phyloP scores from a whole-genome alignment of 2,113 vertebrate species.

The Guaruba guarouba region DNA sequence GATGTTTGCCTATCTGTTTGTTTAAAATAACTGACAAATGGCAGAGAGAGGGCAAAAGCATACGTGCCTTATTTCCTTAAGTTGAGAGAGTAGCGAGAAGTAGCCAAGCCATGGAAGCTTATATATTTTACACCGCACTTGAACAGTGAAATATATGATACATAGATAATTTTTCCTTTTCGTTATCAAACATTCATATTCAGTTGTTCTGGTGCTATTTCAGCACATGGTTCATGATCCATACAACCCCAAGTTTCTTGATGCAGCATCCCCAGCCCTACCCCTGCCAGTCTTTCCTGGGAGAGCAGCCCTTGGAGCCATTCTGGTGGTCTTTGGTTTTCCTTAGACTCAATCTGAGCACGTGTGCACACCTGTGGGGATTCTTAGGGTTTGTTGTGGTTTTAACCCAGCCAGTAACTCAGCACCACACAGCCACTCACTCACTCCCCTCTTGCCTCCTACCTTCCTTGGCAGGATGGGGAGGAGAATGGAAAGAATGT shows the following conservation, averaged over 20 bases:
- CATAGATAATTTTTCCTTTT: background rate
- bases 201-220: constrained; percentile 9
- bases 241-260: background rate
- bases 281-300: background rate
- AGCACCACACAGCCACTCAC: background rate
- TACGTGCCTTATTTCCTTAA: accelerated
- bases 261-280: background rate
- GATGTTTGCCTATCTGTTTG: background rate
- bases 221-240: background rate
- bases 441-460: background rate
- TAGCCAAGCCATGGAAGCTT: background rate
- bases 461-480: background rate
- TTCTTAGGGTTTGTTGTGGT: background rate
- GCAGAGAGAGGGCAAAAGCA: background rate
- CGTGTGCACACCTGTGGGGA: accelerated
- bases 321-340: background rate
- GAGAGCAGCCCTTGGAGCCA: background rate
- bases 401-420: background rate
- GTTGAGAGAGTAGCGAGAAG: background rate
- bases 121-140: background rate
- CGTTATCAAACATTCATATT: background rate
- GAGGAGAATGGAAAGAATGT: background rate
- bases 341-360: background rate
- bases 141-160: background rate
- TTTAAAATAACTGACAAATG: background rate